phyloP scores from a whole-genome alignment of 2,797 vertebrate genomes.

The Champsocephalus gunnari region DNA sequence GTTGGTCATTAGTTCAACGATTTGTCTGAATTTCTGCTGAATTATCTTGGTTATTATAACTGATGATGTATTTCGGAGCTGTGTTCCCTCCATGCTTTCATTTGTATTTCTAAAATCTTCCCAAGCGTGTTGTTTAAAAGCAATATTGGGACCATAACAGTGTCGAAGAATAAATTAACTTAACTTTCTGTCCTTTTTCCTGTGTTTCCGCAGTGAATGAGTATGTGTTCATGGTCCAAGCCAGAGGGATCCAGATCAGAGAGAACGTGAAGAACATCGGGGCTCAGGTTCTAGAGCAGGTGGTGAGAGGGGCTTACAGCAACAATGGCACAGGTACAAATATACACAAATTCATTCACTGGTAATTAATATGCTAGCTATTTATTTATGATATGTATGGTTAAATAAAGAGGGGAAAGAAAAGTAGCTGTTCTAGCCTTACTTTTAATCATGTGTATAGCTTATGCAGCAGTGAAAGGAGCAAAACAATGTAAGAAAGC shows the following conservation, averaged over 20 bases:
- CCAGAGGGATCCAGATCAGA: constrained; percentile 93
- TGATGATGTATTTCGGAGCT: neutral
- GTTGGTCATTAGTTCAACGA: constrained; percentile 2
- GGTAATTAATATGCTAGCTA: no score
- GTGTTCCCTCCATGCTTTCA: neutral
- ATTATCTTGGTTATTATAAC: neutral
- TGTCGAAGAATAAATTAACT: constrained; percentile 10
- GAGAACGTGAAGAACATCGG: constrained; percentile 95
- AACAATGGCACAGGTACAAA: constrained; percentile 91
- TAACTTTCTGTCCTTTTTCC: neutral
- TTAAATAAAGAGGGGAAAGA: neutral
- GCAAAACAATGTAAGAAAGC: constrained; percentile 8
- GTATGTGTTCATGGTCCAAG: constrained; percentile 99
- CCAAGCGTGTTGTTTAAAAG: neutral
- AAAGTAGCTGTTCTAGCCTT: neutral
- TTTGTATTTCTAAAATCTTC: neutral
- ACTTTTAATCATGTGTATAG: neutral
- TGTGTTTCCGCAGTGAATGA: constrained; percentile 90
- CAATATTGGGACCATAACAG: constrained; percentile 1
- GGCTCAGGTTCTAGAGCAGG: constrained; percentile 95
- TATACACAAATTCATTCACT: no score
- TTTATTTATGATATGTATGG: neutral
- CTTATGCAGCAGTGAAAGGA: neutral
- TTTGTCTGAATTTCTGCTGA: neutral
- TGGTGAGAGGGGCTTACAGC: constrained; percentile 92